Evolutionary conservation across 2,888 invertebrate genomes (phyloP).

Genomic region (Amphipyra tragopoginis): DNA sequence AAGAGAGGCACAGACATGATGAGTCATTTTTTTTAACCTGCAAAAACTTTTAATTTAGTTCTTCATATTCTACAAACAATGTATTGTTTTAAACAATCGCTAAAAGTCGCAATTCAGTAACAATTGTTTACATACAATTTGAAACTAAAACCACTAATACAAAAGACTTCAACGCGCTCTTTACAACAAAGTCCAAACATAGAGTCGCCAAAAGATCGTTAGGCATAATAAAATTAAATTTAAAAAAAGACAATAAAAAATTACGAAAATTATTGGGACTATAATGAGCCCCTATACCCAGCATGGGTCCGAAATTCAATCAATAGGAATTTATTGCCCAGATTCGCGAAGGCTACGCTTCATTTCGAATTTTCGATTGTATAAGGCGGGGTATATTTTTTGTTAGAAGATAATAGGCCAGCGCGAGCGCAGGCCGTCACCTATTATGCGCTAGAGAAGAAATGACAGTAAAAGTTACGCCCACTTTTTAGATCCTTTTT

Average conservation of each 20-base stretch:
- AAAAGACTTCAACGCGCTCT: constrained; percentile 66
- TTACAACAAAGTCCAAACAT: not conserved
- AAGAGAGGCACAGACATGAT: no score
- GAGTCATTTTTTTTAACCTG: no score
- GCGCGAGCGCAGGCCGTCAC: constrained; percentile 79
- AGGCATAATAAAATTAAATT: constrained; percentile 52
- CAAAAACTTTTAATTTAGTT: no score
- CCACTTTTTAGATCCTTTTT: constrained; percentile 87
- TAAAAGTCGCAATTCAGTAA: constrained; percentile 12
- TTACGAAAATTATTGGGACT: constrained; percentile 75
- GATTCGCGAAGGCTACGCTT: constrained; percentile 87
- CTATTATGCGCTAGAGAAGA: constrained; percentile 79
- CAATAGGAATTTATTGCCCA: constrained; percentile 88
- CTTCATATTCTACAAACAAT: no score
- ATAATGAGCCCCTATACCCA: constrained; percentile 89
- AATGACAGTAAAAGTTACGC: constrained; percentile 88
- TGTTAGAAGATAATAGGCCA: constrained; percentile 79
- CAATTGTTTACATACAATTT: constrained; percentile 27
- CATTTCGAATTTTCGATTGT: constrained; percentile 80
- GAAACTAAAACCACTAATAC: constrained; percentile 25
- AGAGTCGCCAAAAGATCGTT: constrained; percentile 46
- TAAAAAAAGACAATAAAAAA: constrained; percentile 69
- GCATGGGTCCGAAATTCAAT: constrained; percentile 89
- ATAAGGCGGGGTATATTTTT: constrained; percentile 69
- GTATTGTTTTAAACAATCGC: no score